Evolutionary conservation across 1,140 invertebrate species (phyloP).

Genomic region (Monomorium pharaonis): DNA sequence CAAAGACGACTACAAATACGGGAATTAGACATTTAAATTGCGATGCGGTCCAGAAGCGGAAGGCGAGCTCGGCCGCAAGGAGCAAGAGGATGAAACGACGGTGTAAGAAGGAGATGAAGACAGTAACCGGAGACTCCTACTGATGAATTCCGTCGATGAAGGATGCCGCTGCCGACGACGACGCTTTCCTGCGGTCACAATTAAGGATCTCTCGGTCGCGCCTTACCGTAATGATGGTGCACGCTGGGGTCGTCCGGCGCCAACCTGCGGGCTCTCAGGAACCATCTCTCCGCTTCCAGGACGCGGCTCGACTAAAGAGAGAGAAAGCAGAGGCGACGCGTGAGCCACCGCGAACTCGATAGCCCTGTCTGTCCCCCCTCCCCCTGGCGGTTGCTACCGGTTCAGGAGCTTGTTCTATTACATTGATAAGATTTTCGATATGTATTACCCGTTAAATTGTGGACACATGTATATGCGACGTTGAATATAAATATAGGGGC

Average conservation of each 20-base stretch:
- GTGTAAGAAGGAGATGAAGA: constrained; percentile 2
- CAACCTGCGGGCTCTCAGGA: constrained; percentile 92
- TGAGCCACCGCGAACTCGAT: constrained; percentile 56
- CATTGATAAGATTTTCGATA: constrained; percentile 41
- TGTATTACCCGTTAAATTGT: constrained; percentile 13
- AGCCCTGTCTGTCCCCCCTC: constrained; percentile 55
- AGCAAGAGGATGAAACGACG: background rate
- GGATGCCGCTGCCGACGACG: background rate
- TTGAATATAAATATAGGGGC: constrained; percentile 13
- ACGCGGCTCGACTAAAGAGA: constrained; percentile 90
- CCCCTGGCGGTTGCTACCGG: constrained; percentile 48
- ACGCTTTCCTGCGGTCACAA: constrained; percentile 26
- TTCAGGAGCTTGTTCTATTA: constrained; percentile 44
- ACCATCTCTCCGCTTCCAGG: constrained; percentile 95
- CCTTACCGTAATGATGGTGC: constrained; percentile 94
- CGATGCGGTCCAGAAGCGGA: background rate
- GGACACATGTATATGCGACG: background rate
- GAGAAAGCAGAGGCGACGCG: constrained; percentile 63
- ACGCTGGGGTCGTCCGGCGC: constrained; percentile 93
- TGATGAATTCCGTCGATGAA: background rate
- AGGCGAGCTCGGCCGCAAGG: background rate
- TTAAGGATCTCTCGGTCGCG: constrained; percentile 63
- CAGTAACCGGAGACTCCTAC: constrained; percentile 10
- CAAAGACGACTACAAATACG: constrained; percentile 36
- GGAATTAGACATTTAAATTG: constrained; percentile 59